phyloP scores from a whole-genome alignment of 1,140 invertebrate species.

The Riptortus pedestris region DNA sequence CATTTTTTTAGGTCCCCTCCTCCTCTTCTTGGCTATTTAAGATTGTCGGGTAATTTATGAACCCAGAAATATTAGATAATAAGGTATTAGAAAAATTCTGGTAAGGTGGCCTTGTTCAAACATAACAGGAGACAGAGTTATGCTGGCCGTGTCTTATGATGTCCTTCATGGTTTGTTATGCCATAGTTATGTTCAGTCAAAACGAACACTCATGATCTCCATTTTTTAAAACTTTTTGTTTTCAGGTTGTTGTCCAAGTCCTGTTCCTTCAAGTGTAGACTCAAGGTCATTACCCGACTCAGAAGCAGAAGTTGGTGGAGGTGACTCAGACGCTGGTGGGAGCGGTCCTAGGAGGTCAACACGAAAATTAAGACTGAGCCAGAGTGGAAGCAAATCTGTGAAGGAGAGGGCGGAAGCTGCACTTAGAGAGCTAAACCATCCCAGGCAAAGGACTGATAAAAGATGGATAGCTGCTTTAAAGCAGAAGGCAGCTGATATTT shows the following conservation, averaged over 20 bases:
- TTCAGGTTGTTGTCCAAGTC: slow-evolving; percentile 4
- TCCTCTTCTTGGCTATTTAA: no score
- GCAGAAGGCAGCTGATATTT: slow-evolving; percentile 2
- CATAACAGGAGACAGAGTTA: no score
- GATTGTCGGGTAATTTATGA: no score
- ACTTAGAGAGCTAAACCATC: slow-evolving; percentile 16
- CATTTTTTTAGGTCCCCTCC: no score
- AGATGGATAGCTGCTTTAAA: not conserved
- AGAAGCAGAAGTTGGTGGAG: not conserved
- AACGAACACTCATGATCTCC: no score
- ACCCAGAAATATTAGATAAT: no score
- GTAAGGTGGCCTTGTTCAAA: no score
- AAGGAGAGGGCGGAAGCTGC: slow-evolving; percentile 5
- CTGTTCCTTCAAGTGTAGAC: not conserved
- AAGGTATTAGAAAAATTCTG: no score
- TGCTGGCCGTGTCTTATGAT: no score
- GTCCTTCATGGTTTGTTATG: no score
- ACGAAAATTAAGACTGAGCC: not conserved
- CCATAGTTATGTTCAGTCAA: no score
- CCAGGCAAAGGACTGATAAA: not conserved
- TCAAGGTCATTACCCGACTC: not conserved
- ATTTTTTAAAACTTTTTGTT: no score
- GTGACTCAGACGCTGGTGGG: not conserved
- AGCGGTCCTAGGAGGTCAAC: not conserved
- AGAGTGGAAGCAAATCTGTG: not conserved